Base-by-base conservation (phyloP, 2,113 vertebrate genomes). In the Anguilla japonica region DNA sequence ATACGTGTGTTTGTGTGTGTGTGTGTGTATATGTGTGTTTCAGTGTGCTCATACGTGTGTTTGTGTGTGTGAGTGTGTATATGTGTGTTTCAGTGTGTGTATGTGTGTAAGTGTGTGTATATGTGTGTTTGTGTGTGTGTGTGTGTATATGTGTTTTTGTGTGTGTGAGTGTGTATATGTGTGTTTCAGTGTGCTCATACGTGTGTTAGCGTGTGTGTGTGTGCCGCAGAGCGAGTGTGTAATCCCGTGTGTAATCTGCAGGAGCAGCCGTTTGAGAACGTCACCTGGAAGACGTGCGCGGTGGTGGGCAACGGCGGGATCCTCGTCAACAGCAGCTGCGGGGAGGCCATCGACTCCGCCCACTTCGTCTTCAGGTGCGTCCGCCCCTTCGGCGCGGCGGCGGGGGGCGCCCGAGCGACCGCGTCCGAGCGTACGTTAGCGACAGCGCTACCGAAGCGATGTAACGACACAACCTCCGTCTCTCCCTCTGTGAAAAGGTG, bases 261-360 rank as follows among this genome's bases (percentile, higher is more conserved):
- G 95, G 92, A 91, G 56, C 86, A 89, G 56, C 94, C 94, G 0
- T 95, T 96, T 87, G 80, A 87, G 79, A 95, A 94, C 53, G 90
- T 91, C 18, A 88, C 89, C 20, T 91, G 83, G 90, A 20, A 93
- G 15, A 92, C 93, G 0, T 96, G 96, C 87, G 91, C 95, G 9
- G 92, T 96, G 14, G 93, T 96, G 2, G 96, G 96, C 6, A 96
- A 96, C 4, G 94, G 95, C 6, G 96, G 94, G 22, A 95, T 96
- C 81, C 89, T 96, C 84, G 3, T n/a, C 26, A 92, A 96, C 89
- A 96, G 96, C 88, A 91, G 90, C 91, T 96, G 96, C 85, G 96
- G 95, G 40, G 80, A 90, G 63, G 88, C 7, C 67, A 96, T 96
- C 0, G 93, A 96, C 86, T 92, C 93, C 0, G 91, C 94, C 26